Evolutionary conservation across 2,888 invertebrate species (phyloP).

Genomic region (Physocephala rufipes): DNA sequence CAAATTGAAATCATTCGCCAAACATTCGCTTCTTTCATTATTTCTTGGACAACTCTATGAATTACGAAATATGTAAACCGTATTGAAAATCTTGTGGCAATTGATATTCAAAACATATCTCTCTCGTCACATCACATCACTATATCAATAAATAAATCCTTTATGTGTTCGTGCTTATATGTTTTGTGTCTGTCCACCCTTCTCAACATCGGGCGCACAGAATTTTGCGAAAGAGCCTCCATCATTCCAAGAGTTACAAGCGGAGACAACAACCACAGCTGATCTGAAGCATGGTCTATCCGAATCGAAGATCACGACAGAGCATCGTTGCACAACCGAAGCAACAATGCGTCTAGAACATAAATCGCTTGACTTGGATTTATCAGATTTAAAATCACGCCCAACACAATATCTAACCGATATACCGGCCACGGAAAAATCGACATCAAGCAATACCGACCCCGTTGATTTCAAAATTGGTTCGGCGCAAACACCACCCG

Average conservation of each 20-base stretch:
- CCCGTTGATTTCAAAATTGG: slow-evolving; percentile 49
- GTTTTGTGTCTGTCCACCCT: slow-evolving; percentile 16
- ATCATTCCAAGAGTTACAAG: slow-evolving; percentile 59
- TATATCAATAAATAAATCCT: slow-evolving; percentile 21
- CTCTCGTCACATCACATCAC: slow-evolving; percentile 10
- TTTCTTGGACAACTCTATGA: slow-evolving; percentile 44
- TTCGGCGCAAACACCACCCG: slow-evolving; percentile 56
- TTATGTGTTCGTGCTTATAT: slow-evolving; percentile 44
- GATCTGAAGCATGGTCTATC: slow-evolving; percentile 63
- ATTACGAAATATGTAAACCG: slow-evolving; percentile 20
- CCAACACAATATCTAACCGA: slow-evolving; percentile 49
- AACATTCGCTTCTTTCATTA: slow-evolving; percentile 47
- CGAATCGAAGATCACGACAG: slow-evolving; percentile 65
- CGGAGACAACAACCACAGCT: slow-evolving; percentile 55
- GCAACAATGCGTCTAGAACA: slow-evolving; percentile 67
- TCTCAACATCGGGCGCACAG: slow-evolving; percentile 45
- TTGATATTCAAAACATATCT: slow-evolving; percentile 33
- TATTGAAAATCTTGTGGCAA: slow-evolving; percentile 12
- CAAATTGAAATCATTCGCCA: slow-evolving; percentile 37
- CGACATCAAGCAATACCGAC: slow-evolving; percentile 50
- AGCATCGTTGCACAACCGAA: slow-evolving; percentile 66
- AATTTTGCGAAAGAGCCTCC: slow-evolving; percentile 55
- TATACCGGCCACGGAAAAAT: slow-evolving; percentile 41
- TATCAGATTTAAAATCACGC: slow-evolving; percentile 56
- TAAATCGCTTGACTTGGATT: slow-evolving; percentile 61